Conservation (phyloP, 2,888 invertebrate genomes). For the Cabera pusaria region DNA sequence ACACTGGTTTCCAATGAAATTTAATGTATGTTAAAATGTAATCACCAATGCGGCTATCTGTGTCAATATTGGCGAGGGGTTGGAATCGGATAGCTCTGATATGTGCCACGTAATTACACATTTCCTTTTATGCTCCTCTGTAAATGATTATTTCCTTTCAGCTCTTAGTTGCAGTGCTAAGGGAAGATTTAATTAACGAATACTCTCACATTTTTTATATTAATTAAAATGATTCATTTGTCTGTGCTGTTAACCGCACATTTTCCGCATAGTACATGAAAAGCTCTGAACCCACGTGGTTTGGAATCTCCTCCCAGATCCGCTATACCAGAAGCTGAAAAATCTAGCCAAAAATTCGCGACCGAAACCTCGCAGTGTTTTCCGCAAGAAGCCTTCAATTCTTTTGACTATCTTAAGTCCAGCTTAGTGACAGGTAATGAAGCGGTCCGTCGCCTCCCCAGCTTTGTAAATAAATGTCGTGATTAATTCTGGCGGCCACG, state of each 20-base stretch:
- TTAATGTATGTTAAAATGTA: neutral
- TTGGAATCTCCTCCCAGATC: no score
- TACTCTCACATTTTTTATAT: no score
- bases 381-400: no score
- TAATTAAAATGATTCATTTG: no score
- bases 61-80: no score
- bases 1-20: neutral
- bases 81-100: neutral
- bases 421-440: slow-evolving; percentile 1
- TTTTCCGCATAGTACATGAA: no score
- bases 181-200: neutral
- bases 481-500: slow-evolving; percentile 12
- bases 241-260: no score
- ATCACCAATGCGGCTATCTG: neutral
- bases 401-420: no score
- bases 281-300: no score
- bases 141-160: slow-evolving; percentile 13
- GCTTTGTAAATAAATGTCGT: slow-evolving; percentile 18
- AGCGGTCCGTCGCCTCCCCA: neutral
- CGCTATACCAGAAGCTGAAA: no score
- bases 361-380: no score
- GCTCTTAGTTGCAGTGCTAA: slow-evolving; percentile 2
- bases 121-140: slow-evolving; percentile 13
- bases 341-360: no score
- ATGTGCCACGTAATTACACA: slow-evolving; percentile 6